phyloP scores from a whole-genome alignment of 1,140 invertebrate species.

The Chymomyza costata region DNA sequence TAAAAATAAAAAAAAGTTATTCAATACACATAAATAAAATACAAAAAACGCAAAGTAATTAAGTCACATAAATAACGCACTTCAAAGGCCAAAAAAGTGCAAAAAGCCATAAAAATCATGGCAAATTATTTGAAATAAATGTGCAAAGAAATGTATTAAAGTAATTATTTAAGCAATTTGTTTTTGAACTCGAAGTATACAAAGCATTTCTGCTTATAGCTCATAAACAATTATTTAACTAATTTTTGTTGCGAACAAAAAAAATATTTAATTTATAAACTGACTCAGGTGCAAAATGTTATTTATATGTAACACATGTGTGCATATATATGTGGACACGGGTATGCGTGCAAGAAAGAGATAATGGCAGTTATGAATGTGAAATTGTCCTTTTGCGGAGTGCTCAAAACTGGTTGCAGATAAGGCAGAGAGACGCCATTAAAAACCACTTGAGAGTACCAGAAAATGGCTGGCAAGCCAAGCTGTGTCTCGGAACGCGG shows the following conservation, averaged over 20 bases:
- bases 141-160: slow-evolving; percentile 49
- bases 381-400: slow-evolving; percentile 43
- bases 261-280: slow-evolving; percentile 1
- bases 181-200: slow-evolving; percentile 2
- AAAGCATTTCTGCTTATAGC: slow-evolving; percentile 21
- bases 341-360: too few species aligned
- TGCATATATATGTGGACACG: too few species aligned
- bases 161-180: slow-evolving; percentile 36
- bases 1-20: too few species aligned
- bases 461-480: slow-evolving; percentile 1
- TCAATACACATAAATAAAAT: too few species aligned
- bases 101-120: too few species aligned
- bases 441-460: slow-evolving; percentile 39
- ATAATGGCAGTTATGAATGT: slow-evolving; percentile 26
- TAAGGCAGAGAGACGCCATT: slow-evolving; percentile 39
- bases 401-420: slow-evolving; percentile 29
- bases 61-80: slow-evolving; percentile 19
- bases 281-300: slow-evolving; percentile 41
- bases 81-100: slow-evolving; percentile 12
- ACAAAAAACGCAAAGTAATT: too few species aligned
- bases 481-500: too few species aligned
- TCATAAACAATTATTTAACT: slow-evolving; percentile 47
- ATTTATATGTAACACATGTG: too few species aligned
- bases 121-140: too few species aligned
- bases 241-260: slow-evolving; percentile 36